Evolutionary conservation across 2,888 invertebrate genomes (phyloP), one percentile per base, ranked within the genome.

Genomic region (Allygus modestus): DNA sequence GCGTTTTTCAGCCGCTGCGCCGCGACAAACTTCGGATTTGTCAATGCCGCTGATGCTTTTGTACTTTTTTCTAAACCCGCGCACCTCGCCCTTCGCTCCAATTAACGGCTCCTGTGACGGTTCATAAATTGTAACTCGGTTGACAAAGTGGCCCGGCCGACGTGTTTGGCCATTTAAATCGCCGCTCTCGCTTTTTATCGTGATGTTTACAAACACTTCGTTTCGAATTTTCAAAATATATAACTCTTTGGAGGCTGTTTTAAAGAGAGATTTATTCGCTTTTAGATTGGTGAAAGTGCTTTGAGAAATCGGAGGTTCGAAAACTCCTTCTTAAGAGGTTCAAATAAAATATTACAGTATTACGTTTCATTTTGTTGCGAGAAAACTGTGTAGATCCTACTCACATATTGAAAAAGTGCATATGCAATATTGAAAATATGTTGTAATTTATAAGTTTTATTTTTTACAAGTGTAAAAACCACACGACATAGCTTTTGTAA

Each of bases 11-110:
- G 31, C 71, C 73, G 20, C 73, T 1, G 28, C 73, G 33, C 73
- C 73, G 20, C 73, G 37, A 73, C 73, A 73, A 41, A 41, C 73
- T 73, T 20, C 1, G 51, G 51, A 77, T 77, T 77, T 77, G 79
- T 79, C 79, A 79, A 37, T 79, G 79, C 58, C 37, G 58, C 77
- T 77, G 23, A 46, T 28, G 58, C 79, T 58, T 79, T 46, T 54
- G 54, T 37, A 4, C 20, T 79, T 31, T 79, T 79, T 31, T 28
- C 23, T 20, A 37, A 73, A 73, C 73, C n/a, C n/a, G n/a, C n/a
- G 15, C 73, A 33, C 33, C 9, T n/a, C n/a, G 2, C 51, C 77
- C 51, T 20, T 31, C 51, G 51, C 79, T 37, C 79, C 79, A 79
- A 79, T 58, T 79, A 79, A 54, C 37, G 37, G 23, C 31, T 20